Conservation (phyloP, 92 coral and sea anemone genomes). For the Diadumene lineata region DNA sequence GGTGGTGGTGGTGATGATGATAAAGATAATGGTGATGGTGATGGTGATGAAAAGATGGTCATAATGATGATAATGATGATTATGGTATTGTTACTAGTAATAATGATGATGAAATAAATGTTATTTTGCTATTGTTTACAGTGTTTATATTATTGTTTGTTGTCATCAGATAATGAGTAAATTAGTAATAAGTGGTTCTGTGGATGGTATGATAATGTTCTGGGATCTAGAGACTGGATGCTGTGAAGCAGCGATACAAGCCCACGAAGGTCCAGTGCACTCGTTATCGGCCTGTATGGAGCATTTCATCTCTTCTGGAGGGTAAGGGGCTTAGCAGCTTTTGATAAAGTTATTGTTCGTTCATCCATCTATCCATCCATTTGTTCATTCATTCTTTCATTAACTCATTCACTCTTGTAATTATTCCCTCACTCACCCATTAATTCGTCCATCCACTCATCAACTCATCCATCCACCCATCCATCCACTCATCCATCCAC, state of each 20-base stretch:
- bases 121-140: background rate
- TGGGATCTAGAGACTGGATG: constrained; percentile 83
- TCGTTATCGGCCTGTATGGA: constrained; percentile 65
- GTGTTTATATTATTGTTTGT: background rate
- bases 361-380: background rate
- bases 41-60: background rate
- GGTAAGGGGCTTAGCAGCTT: constrained; percentile 65
- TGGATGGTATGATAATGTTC: constrained; percentile 89
- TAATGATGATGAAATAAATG: background rate
- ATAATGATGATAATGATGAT: background rate
- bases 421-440: background rate
- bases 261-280: constrained; percentile 92
- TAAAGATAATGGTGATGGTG: background rate
- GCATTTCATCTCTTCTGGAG: constrained; percentile 89
- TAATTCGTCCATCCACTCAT: background rate
- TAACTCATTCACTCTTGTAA: background rate
- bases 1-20: background rate
- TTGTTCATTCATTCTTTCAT: background rate
- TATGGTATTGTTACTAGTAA: background rate
- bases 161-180: constrained; percentile 64
- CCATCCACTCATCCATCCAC: too few species aligned
- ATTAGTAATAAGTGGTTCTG: constrained; percentile 88
- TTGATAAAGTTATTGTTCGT: too few species aligned
- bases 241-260: constrained; percentile 87
- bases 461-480: too few species aligned